Base-by-base conservation (phyloP, 2,888 invertebrate genomes). In the Eupsilia transversa region DNA sequence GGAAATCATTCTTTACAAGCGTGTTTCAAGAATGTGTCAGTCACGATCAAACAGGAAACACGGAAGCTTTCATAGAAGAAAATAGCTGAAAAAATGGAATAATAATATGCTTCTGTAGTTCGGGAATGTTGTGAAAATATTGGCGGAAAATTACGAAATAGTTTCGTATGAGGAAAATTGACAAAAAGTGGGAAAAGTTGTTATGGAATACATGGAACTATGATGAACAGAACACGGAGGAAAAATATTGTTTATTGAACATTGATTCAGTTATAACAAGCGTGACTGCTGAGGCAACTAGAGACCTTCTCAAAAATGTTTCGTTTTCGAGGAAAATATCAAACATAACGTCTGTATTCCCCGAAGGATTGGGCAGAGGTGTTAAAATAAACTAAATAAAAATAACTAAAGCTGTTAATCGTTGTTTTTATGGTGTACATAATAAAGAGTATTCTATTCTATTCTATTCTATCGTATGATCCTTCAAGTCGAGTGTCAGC, bases 401-500 rank as follows among this genome's bases (percentile, higher is more conserved):
- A n/a, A n/a, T n/a, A n/a, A n/a, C n/a, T n/a, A n/a, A n/a, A n/a
- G n/a, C n/a, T n/a, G n/a, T n/a, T n/a, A n/a, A n/a, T n/a, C n/a
- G n/a, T n/a, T n/a, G n/a, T n/a, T n/a, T n/a, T n/a, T n/a, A n/a
- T n/a, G n/a, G n/a, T n/a, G n/a, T n/a, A n/a, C n/a, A n/a, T n/a
- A n/a, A n/a, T n/a, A n/a, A n/a, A n/a, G n/a, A n/a, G n/a, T n/a
- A n/a, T n/a, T n/a, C n/a, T n/a, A n/a, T n/a, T n/a, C n/a, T n/a
- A n/a, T n/a, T n/a, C n/a, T n/a, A n/a, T n/a, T n/a, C n/a, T n/a
- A n/a, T n/a, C n/a, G n/a, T n/a, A n/a, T n/a, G n/a, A n/a, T 38
- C 17, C 17, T 64, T 17, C 4, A 23, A 43, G 0, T 23, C 6
- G 14, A 27, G 56, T 27, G 82, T 0, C 90, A 93, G 27, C 92